Base-by-base conservation (phyloP, 2,113 vertebrate species). In the Brevimyrus niger region DNA sequence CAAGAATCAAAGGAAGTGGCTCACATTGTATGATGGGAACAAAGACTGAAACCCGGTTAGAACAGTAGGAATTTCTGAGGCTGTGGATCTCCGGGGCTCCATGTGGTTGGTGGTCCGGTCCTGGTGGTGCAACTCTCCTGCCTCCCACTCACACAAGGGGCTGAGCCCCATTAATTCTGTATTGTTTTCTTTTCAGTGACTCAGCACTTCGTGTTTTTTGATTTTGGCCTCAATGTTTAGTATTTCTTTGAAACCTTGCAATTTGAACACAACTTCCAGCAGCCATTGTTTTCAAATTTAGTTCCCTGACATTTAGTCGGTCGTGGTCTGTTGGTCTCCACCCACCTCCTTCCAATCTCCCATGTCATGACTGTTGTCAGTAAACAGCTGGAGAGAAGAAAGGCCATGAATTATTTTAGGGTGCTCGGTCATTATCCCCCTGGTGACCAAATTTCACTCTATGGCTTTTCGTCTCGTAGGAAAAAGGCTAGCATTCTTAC, bases 211-310 rank as follows among this genome's bases (percentile, higher is more conserved):
- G 17, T 17, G 47, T 47, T 31, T 87, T 35, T 38, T 15, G 48
- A 53, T 53, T 55, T 48, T 48, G 27, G 50, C 50, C 55, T 87
- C 46, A 86, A 17, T 48, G 46, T 87, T 31, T 27, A 50, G 47
- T 53, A 53, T 17, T 35, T 55, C 55, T 87, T 87, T 35, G 13
- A 42, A 87, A 53, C 50, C 50, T 53, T 19, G 50, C 48, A 42
- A 53, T 87, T 87, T 87, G 55, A 87, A 87, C 13, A 23, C 17
- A 50, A 38, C 85, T 53, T 47, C 48, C 85, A 31, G 44, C 85
- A 87, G 85, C 50, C 23, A 89, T 89, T 8, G 47, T 84, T 55
- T 89, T 84, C 51, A 51, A 61, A 35, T 84, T 89, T 61, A 61
- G 53, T 47, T 84, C 88, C 76, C 23, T 58, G 80, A 61, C 80